Conservation (phyloP, 2,888 invertebrate species). For the Marronus borbonicus region DNA sequence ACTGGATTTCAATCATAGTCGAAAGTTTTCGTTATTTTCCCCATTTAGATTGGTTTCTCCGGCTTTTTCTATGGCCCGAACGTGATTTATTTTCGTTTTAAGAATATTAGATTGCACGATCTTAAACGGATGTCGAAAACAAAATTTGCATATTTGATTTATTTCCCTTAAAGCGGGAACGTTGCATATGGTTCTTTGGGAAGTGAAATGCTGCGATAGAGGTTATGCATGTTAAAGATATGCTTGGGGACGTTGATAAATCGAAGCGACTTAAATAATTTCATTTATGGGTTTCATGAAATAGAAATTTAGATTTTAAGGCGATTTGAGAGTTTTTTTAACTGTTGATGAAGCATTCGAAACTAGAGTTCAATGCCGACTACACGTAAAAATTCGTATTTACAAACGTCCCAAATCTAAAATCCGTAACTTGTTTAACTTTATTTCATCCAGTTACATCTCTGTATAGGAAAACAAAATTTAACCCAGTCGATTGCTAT, state of each 20-base stretch:
- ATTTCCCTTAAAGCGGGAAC: conserved; percentile 5
- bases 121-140: conserved; percentile 32
- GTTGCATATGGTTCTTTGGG: conserved; percentile 2
- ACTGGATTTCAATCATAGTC: conserved; percentile 65
- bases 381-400: too few relatives aligned
- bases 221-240: background rate
- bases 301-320: background rate
- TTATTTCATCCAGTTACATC: background rate
- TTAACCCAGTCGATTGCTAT: background rate
- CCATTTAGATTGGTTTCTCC: background rate
- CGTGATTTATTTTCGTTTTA: conserved; percentile 26
- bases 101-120: conserved; percentile 19
- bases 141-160: conserved; percentile 41
- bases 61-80: background rate
- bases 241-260: background rate
- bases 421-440: too few relatives aligned
- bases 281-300: background rate
- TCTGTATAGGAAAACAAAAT: background rate
- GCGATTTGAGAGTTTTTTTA: too few relatives aligned
- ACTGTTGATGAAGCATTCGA: too few relatives aligned
- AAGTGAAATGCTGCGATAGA: background rate
- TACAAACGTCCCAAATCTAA: too few relatives aligned
- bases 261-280: background rate
- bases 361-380: too few relatives aligned
- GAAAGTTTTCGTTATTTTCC: conserved; percentile 56